phyloP scores from a whole-genome alignment of 2,113 vertebrate genomes.

The Chaetodon trifascialis region DNA sequence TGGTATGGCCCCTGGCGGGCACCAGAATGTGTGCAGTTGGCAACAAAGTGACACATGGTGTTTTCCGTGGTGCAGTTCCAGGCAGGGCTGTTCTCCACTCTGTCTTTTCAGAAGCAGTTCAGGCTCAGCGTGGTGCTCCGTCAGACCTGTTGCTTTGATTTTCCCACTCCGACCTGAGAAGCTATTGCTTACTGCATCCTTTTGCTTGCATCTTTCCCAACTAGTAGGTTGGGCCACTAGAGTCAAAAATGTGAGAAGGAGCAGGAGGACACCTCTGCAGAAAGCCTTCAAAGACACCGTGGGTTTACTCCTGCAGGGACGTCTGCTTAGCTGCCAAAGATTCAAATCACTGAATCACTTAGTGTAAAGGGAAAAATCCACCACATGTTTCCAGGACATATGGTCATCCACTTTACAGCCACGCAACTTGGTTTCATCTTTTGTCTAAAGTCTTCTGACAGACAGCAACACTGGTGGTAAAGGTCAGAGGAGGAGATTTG shows the following conservation, averaged over 20 bases:
- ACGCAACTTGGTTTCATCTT: conserved; percentile 38
- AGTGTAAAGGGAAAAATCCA: conserved; percentile 10
- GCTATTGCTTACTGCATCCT: conserved; percentile 46
- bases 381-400: background rate
- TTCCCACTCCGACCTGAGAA: conserved; percentile 50
- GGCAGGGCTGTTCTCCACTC: conserved; percentile 26
- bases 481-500: conserved; percentile 22
- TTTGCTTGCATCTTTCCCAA: conserved; percentile 47
- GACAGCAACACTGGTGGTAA: conserved; percentile 40
- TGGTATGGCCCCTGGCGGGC: conserved; percentile 51
- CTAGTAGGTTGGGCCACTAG: conserved; percentile 38
- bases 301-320: background rate
- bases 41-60: conserved; percentile 55
- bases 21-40: conserved; percentile 61
- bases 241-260: conserved; percentile 9
- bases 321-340: background rate
- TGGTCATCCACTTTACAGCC: conserved; percentile 23
- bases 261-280: background rate
- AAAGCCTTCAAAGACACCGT: background rate
- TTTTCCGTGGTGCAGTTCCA: conserved; percentile 25
- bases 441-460: conserved; percentile 50
- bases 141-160: conserved; percentile 51
- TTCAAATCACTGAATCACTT: background rate
- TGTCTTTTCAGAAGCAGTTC: conserved; percentile 21
- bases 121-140: conserved; percentile 9